Base-by-base conservation (phyloP, 2,888 invertebrate species). In the Onthophagus sagittarius region DNA sequence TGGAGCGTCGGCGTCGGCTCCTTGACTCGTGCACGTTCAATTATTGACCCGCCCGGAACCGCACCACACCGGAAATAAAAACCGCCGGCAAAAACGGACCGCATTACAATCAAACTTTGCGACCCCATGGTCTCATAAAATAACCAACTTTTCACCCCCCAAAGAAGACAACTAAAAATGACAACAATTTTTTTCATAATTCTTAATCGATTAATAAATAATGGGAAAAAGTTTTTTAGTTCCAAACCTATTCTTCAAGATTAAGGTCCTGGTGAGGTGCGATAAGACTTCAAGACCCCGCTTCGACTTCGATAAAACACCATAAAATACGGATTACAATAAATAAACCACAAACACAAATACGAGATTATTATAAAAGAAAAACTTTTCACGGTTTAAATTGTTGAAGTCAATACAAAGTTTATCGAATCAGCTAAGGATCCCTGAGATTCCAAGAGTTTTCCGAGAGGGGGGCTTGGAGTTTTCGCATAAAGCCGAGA, bases 271-370 rank as follows among this genome's bases (percentile, higher is more conserved):
- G 69, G 70, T 14, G 32, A 64, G 64, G 11, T 23, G 13, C 39
- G 65, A 15, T 53, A 15, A 53, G 69, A 53, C 64, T 9, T 15
- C 62, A 23, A 15, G 15, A n/a, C 23, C 62, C 53, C 62, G 33
- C 67, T 67, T 62, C 32, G n/a, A 9, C 53, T 32, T 62, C 69
- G 33, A 33, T 62, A 69, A 31, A 67, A 69, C 73, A 69, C 71
- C 65, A 77, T 78, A 78, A 78, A 78, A 78, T 74, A 67, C 73
- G 78, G 78, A 77, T 78, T 76, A 78, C 76, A 77, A 78, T 78
- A 78, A 78, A 78, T 78, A 77, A 77, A 73, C 6, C 39, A 9
- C 39, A 23, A 73, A 23, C 39, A 9, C 39, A 23, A 23, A 23
- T 23, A 23, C 23, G 3, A 23, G 23, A 2, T 23, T 23, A 23